Evolutionary conservation across 1,140 invertebrate species (phyloP), one percentile per base, ranked within the genome.

Genomic region (Drosophila miranda): DNA sequence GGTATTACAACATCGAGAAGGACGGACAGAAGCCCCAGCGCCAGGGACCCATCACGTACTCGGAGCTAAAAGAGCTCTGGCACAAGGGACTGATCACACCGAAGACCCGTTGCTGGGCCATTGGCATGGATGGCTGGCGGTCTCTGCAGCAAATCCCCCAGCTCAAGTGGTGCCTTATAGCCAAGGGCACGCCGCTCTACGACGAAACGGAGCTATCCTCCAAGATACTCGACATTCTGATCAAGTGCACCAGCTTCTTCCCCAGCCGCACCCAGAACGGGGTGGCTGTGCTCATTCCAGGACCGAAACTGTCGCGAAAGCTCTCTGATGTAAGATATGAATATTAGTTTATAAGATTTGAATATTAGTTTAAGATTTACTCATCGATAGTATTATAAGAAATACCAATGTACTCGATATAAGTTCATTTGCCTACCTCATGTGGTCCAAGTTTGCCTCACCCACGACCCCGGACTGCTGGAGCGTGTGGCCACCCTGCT

Each of bases 51-150:
- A 94, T 97, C 45, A 97, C 96, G 64, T 96, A 98, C 74, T 93
- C 95, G 56, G 96, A 99, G 93, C 91, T 96, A 7, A 95, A 95
- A 90, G 93, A 95, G 13, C 90, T 95, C 1, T 96, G 94, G 90
- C 90, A 91, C 19, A 93, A 93, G 51, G 92, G 95, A 50, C 92
- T 93, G 58, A 94, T 99, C 21, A 96, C 94, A 81, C 93, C 94
- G 43, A 97, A 97, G 91, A 99, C 98, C 0, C 95, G 97, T 89
- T 98, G 98, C 81, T 99, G 99, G 99, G 98, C 98, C 3, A 97
- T 98, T 91, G 98, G 98, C 21, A 95, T 99, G 93, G 98, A 99
- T 89, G 96, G 97, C 1, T 99, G 99, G 99, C 94, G 96, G 48
- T 95, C 96, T 16, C 90, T 99, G 30, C 94, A 95, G 45, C 93